Conservation (phyloP, 2,888 invertebrate species). For the Petrolisthes cinctipes region DNA sequence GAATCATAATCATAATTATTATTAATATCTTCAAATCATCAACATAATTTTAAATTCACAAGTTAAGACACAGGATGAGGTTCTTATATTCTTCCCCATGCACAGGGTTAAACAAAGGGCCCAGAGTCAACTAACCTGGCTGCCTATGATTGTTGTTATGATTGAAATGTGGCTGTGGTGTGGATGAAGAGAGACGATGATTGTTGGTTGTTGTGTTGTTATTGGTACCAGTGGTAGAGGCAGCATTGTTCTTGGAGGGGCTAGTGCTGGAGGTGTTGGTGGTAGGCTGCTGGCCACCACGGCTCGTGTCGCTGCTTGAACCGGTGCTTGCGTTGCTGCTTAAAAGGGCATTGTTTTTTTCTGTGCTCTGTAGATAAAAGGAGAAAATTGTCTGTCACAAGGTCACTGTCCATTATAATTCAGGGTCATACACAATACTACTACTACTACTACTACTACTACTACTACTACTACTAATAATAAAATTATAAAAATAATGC, state of each 20-base stretch:
- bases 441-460: background rate
- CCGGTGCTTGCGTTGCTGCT: slow-evolving; percentile 55
- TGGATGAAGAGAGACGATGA: slow-evolving; percentile 2
- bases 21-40: too few relatives aligned
- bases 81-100: too few relatives aligned
- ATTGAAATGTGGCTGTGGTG: slow-evolving; percentile 16
- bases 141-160: slow-evolving; percentile 52
- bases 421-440: background rate
- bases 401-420: background rate
- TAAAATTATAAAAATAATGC: background rate
- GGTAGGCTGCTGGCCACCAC: slow-evolving; percentile 16
- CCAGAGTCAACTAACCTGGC: slow-evolving; percentile 22
- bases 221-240: background rate
- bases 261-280: slow-evolving; percentile 28
- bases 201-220: slow-evolving; percentile 24
- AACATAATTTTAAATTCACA: too few relatives aligned
- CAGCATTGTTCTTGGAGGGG: background rate
- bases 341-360: slow-evolving; percentile 38
- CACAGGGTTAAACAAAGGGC: too few relatives aligned
- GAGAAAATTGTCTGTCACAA: background rate
- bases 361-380: slow-evolving; percentile 31
- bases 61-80: too few relatives aligned
- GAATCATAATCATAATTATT: too few relatives aligned
- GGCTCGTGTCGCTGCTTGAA: slow-evolving; percentile 54
- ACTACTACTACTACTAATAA: background rate